A percentile compares a stretch with the other conserved stretches of the same genome.
These are phyloP conservation scores for Ceratotherium simum DNA, from an alignment of 2,113 vertebrate genomes.

Conservation along the genomic window DNA sequence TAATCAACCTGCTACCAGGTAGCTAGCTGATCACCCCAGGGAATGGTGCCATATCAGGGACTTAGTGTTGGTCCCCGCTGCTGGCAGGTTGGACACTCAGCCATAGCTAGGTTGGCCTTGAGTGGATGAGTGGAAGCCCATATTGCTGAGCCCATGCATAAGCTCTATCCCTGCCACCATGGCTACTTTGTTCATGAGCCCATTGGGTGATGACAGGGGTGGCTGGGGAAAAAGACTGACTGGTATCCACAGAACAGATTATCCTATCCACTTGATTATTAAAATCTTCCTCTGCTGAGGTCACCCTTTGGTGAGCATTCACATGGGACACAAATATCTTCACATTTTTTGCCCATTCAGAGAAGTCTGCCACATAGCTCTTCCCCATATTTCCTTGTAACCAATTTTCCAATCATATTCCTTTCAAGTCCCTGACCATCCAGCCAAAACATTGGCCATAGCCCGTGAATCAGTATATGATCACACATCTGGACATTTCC, in stretches of 20 bases:
- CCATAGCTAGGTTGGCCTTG: neutral
- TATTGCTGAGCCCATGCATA: neutral
- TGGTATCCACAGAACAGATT: neutral
- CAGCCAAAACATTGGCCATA: neutral
- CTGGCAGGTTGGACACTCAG: neutral
- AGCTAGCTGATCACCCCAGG: neutral
- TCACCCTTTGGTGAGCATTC: neutral
- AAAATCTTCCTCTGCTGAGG: neutral
- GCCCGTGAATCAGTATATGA: neutral
- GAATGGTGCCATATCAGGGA: neutral
- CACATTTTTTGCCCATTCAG: neutral
- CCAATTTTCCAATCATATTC: neutral
- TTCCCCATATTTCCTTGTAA: neutral
- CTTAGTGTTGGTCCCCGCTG: neutral
- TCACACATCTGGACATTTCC: neutral
- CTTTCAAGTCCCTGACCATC: neutral
- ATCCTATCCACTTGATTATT: neutral
- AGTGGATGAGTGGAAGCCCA: neutral
- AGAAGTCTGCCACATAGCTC: neutral
- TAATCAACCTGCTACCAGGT: neutral
- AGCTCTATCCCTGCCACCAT: neutral
- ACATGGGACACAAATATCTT: neutral
- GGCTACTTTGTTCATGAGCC: neutral
- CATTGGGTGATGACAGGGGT: neutral
- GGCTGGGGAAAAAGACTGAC: neutral